Conservation (phyloP, 2,797 vertebrate genomes). For the Arrhamphus sclerolepis region DNA sequence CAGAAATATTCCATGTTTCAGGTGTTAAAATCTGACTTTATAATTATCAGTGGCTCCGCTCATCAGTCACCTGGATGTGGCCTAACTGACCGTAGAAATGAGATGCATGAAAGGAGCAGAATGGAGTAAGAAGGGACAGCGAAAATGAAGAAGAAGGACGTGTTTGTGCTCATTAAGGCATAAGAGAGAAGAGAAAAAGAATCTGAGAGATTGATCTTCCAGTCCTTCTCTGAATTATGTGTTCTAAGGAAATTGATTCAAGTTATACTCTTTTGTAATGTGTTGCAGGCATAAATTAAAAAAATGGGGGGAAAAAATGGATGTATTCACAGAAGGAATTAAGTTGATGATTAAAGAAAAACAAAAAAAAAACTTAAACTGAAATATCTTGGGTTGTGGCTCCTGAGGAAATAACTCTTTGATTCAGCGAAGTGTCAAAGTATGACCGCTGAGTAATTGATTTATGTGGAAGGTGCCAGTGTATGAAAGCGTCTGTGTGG, state of each 20-base stretch:
- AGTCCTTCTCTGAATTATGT: slow-evolving; percentile 4
- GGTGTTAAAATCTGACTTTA: slow-evolving; percentile 55
- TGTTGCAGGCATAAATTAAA: too few species aligned
- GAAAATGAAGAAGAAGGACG: slow-evolving; percentile 34
- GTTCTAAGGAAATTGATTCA: too few species aligned
- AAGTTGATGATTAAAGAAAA: too few species aligned
- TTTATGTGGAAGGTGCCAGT: slow-evolving; percentile 39
- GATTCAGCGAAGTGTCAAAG: too few species aligned
- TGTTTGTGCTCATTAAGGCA: slow-evolving; percentile 38
- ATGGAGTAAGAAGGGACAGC: slow-evolving; percentile 22
- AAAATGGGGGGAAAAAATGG: too few species aligned
- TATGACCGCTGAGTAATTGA: slow-evolving; percentile 52
- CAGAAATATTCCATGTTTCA: slow-evolving; percentile 50
- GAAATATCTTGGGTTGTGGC: too few species aligned
- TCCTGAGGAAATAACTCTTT: too few species aligned
- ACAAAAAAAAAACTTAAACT: too few species aligned
- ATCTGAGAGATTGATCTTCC: slow-evolving; percentile 30
- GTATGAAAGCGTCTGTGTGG: slow-evolving; percentile 44
- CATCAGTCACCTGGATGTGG: slow-evolving; percentile 55
- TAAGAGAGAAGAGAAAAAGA: slow-evolving; percentile 20
- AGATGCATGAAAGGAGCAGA: slow-evolving; percentile 44
- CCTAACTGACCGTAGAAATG: slow-evolving; percentile 35
- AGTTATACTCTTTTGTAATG: too few species aligned
- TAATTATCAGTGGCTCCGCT: slow-evolving; percentile 46
- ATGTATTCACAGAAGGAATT: too few species aligned